Evolutionary conservation across 2,113 vertebrate genomes (phyloP).

Genomic region (Halichoerus grypus): DNA sequence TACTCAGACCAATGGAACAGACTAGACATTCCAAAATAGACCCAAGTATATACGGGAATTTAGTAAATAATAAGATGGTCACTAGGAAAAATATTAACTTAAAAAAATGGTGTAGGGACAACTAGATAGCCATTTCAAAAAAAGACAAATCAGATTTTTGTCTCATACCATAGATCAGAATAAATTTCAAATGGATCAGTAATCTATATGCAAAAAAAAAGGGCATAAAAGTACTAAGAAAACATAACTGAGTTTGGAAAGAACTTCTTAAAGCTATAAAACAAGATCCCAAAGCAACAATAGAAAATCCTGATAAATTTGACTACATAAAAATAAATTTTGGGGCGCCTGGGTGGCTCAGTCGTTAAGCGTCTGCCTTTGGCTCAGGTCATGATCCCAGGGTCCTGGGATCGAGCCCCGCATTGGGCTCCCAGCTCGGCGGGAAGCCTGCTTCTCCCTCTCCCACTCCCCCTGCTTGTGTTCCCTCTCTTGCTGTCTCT

Average conservation of each 20-base stretch:
- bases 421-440: no score
- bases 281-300: background rate
- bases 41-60: background rate
- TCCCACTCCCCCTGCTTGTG: no score
- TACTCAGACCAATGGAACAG: background rate
- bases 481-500: no score
- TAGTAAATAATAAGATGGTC: background rate
- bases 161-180: background rate
- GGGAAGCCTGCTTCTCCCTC: no score
- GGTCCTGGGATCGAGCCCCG: no score
- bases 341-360: no score
- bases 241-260: background rate
- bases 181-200: background rate
- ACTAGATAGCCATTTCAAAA: background rate
- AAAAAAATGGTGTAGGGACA: background rate
- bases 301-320: background rate
- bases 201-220: background rate
- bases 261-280: background rate
- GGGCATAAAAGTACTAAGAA: background rate
- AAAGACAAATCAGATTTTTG: background rate
- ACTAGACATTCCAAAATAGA: background rate
- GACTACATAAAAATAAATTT: background rate
- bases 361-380: no score
- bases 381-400: no score
- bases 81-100: background rate